Conservation (phyloP, 2,888 invertebrate species). For the Agrochola macilenta region DNA sequence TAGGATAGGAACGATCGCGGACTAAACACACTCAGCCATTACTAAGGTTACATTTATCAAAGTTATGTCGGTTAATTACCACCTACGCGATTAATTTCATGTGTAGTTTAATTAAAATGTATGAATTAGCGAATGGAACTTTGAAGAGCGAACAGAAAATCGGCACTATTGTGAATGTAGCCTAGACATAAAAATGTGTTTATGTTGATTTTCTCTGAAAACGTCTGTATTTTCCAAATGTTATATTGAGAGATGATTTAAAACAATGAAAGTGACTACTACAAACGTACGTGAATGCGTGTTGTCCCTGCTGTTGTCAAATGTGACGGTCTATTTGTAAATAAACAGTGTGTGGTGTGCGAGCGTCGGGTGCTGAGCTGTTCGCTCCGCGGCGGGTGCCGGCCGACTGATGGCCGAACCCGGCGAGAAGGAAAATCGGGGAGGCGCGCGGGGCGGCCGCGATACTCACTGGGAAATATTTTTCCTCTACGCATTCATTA, state of each 20-base stretch:
- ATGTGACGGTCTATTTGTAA: conserved; percentile 80
- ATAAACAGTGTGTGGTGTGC: conserved; percentile 81
- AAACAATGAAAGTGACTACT: conserved; percentile 57
- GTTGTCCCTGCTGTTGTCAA: conserved; percentile 79
- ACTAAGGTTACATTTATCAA: conserved; percentile 36
- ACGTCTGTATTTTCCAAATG: conserved; percentile 53
- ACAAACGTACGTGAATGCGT: conserved; percentile 82
- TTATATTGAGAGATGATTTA: conserved; percentile 60
- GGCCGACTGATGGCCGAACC: conserved; percentile 78
- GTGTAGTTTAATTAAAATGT: conserved; percentile 23
- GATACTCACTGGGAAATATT: conserved; percentile 72
- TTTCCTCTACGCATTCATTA: conserved; percentile 71
- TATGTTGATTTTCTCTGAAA: conserved; percentile 64
- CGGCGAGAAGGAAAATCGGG: conserved; percentile 70
- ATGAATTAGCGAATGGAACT: conserved; percentile 19
- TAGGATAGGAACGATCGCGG: not conserved
- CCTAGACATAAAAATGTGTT: conserved; percentile 73
- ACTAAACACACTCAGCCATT: conserved; percentile 17
- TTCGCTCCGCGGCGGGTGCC: conserved; percentile 82
- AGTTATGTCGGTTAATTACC: conserved; percentile 15
- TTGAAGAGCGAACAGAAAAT: conserved; percentile 63
- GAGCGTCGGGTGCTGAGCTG: conserved; percentile 73
- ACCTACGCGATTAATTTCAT: conserved; percentile 2
- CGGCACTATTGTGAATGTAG: conserved; percentile 67
- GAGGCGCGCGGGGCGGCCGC: conserved; percentile 69